Evolutionary conservation across 2,888 invertebrate species (phyloP).

Genomic region (Ormyrus labotus): DNA sequence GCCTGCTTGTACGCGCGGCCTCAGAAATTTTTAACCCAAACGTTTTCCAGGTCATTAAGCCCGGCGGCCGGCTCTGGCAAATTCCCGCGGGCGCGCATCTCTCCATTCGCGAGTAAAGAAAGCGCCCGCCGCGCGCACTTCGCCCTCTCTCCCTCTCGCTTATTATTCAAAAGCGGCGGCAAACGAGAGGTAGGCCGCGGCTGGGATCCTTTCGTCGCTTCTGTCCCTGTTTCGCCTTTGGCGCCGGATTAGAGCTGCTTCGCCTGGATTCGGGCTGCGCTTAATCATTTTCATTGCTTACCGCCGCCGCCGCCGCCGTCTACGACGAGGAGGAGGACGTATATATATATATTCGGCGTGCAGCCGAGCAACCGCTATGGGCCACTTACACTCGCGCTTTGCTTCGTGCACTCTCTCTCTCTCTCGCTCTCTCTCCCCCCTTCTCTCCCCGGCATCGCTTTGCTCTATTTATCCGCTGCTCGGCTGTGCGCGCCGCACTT

Average conservation of each 20-base stretch:
- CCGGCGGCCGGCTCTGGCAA: too few species aligned
- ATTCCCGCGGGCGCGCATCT: neutral
- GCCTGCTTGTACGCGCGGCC: too few species aligned
- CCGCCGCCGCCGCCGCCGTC: neutral
- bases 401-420: too few species aligned
- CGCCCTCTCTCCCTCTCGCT: neutral
- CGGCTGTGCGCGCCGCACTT: neutral
- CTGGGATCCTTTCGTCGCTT: constrained; percentile 56
- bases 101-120: neutral
- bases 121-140: neutral
- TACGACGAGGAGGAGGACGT: too few species aligned
- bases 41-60: too few species aligned
- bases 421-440: too few species aligned
- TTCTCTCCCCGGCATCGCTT: too few species aligned
- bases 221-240: constrained; percentile 70
- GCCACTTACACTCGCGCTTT: too few species aligned
- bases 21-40: too few species aligned
- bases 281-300: constrained; percentile 72
- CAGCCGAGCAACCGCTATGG: too few species aligned
- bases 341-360: neutral
- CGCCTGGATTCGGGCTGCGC: constrained; percentile 68
- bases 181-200: neutral
- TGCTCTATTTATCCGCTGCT: too few species aligned
- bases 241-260: constrained; percentile 72
- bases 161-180: constrained; percentile 4